These are phyloP conservation scores for Nothoprocta pentlandii DNA, from an alignment of 2,113 vertebrate genomes.

Conservation along the genomic window DNA sequence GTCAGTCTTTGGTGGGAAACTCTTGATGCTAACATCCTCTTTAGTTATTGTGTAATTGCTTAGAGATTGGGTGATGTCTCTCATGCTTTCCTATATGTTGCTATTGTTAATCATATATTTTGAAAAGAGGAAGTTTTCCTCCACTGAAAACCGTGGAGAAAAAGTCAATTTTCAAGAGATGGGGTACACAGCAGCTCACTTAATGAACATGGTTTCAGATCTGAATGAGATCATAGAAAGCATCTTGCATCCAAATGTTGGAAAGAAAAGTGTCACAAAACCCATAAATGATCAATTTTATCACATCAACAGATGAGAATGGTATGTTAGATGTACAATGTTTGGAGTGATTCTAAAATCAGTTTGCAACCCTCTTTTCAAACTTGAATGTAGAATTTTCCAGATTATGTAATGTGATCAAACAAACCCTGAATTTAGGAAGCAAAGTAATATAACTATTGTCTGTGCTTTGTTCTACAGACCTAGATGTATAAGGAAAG, in stretches of 20 bases:
- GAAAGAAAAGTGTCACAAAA: neutral
- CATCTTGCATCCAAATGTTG: rapidly evolving
- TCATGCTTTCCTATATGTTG: neutral
- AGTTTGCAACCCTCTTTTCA: too few relatives aligned
- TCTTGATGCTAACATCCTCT: neutral
- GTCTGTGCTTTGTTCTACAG: neutral
- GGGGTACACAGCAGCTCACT: neutral
- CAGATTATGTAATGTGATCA: rapidly evolving
- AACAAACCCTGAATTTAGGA: neutral
- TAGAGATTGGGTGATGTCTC: neutral
- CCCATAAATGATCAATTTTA: neutral
- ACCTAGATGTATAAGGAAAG: neutral
- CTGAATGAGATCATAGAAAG: neutral
- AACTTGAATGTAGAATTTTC: neutral
- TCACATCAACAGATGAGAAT: neutral
- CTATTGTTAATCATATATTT: neutral
- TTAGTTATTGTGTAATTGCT: neutral
- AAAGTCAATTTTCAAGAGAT: too few relatives aligned
- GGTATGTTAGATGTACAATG: neutral
- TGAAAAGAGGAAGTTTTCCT: neutral
- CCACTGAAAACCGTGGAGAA: too few relatives aligned
- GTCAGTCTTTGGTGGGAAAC: neutral
- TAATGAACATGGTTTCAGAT: neutral
- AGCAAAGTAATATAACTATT: neutral
- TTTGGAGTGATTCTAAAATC: neutral